Conservation (phyloP, 1,140 invertebrate species). For the Medauroidea extradentata region DNA sequence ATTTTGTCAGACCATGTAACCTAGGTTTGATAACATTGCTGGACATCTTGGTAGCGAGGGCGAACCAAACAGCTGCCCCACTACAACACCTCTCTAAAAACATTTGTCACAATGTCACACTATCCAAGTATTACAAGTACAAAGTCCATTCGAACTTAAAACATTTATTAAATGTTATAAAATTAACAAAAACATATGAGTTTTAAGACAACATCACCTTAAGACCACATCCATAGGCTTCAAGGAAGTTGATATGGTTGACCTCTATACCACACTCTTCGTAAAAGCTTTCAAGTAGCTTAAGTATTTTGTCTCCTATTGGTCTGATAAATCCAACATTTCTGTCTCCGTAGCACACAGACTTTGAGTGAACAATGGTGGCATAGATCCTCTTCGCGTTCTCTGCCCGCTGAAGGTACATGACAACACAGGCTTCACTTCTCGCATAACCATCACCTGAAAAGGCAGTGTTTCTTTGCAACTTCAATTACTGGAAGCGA, state of each 20-base stretch:
- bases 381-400: conserved; percentile 52
- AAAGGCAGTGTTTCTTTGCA: no score
- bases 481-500: no score
- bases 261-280: conserved; percentile 75
- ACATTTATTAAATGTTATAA: no score
- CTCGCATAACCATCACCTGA: conserved; percentile 55
- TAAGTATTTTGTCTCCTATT: neutral
- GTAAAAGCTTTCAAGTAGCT: conserved; percentile 78
- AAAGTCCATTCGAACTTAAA: no score
- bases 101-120: no score
- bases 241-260: conserved; percentile 68
- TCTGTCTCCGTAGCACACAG: conserved; percentile 36
- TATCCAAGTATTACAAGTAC: no score
- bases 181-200: no score
- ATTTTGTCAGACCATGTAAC: no score
- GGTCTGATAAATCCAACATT: conserved; percentile 30
- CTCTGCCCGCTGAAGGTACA: conserved; percentile 49
- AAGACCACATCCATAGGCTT: conserved; percentile 85
- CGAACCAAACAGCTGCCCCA: no score
- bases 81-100: no score
- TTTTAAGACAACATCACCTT: conserved; percentile 7
- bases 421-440: conserved; percentile 51
- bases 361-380: conserved; percentile 44
- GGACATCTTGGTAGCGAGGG: no score
- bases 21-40: no score